Percentiles rank a stretch among this genome's conserved stretches.
These are phyloP conservation scores for Brenthis ino DNA, from an alignment of 2,888 invertebrate species.

Conservation along the genomic window DNA sequence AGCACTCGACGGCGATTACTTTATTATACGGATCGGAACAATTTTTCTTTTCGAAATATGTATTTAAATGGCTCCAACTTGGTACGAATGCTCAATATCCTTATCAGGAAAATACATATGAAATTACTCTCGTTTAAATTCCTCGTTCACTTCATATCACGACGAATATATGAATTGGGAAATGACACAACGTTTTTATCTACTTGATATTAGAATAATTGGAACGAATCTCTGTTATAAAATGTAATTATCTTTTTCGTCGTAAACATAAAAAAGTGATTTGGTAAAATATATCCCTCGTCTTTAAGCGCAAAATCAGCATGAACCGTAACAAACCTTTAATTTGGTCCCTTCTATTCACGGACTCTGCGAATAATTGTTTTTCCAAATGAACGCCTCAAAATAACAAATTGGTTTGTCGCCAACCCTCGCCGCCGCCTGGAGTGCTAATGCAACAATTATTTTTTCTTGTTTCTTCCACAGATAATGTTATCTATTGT, in stretches of 20 bases:
- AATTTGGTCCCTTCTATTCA: conserved; percentile 70
- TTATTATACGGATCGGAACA: conserved; percentile 77
- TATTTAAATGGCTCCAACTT: conserved; percentile 41
- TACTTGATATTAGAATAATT: not conserved
- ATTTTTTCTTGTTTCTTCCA: conserved; percentile 34
- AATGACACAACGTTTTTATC: not conserved
- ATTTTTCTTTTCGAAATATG: conserved; percentile 61
- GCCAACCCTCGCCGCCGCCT: conserved; percentile 50
- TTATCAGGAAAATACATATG: conserved; percentile 22
- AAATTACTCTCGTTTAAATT: conserved; percentile 10
- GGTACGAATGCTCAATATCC: conserved; percentile 14
- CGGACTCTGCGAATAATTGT: conserved; percentile 65
- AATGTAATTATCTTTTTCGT: conserved; percentile 27
- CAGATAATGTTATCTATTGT: conserved; percentile 28
- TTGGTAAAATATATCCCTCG: conserved; percentile 40
- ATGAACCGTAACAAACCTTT: conserved; percentile 68
- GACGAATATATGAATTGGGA: not conserved
- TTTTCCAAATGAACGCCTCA: conserved; percentile 77
- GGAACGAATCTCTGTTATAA: not conserved
- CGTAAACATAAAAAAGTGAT: conserved; percentile 32
- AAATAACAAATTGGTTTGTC: conserved; percentile 78
- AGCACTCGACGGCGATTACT: conserved; percentile 73
- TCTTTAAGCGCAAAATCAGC: conserved; percentile 53
- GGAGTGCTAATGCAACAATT: conserved; percentile 37
- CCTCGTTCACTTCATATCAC: not conserved